phyloP scores from a whole-genome alignment of 2,797 vertebrate genomes.

The Lerista edwardsae region DNA sequence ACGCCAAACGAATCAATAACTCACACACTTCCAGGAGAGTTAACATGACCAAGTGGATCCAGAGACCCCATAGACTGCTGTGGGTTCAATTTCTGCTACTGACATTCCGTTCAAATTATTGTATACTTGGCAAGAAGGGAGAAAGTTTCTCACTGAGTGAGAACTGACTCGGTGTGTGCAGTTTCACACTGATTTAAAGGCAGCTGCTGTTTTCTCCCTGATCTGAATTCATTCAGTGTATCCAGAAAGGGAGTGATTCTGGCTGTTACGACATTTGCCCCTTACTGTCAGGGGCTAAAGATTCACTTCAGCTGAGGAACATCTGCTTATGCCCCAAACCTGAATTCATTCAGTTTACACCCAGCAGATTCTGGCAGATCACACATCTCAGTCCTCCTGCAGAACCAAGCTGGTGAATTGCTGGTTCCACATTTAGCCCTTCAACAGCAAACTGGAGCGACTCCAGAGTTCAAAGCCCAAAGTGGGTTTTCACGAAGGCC shows the following conservation, averaged over 20 bases:
- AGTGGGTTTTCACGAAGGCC: not conserved
- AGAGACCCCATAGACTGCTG: not conserved
- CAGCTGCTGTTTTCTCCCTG: not conserved
- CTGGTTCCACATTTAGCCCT: not conserved
- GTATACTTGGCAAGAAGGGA: not conserved
- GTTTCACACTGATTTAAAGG: not conserved
- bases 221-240: not conserved
- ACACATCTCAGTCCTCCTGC: not conserved
- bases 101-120: not conserved
- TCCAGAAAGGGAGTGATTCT: not conserved
- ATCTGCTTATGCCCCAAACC: not conserved
- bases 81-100: not conserved
- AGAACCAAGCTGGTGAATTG: not conserved
- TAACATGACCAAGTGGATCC: not conserved
- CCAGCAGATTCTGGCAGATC: not conserved
- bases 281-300: not conserved
- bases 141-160: not conserved
- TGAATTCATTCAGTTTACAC: not conserved
- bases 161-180: not conserved
- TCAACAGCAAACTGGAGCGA: constrained; percentile 1
- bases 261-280: constrained; percentile 2
- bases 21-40: too few species aligned
- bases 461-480: constrained; percentile 10
- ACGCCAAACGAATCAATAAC: not conserved
- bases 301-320: too few species aligned